Evolutionary conservation across 2,113 vertebrate species (phyloP).

Genomic region (Axis porcinus): DNA sequence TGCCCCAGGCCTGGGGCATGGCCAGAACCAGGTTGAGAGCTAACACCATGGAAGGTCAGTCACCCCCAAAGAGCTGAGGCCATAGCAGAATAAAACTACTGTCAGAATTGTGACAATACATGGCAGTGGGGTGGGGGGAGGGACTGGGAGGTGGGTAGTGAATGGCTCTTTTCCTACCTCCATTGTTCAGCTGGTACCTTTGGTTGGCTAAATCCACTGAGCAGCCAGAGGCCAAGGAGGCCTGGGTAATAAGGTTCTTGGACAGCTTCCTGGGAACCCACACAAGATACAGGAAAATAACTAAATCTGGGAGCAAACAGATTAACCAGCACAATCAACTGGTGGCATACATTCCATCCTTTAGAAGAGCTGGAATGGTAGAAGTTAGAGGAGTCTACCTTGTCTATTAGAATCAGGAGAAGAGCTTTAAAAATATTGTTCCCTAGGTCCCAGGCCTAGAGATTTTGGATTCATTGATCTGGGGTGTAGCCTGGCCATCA

Average conservation of each 20-base stretch:
- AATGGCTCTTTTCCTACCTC: not conserved
- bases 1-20: not conserved
- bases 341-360: not conserved
- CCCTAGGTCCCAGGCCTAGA: not conserved
- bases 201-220: not conserved
- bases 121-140: not conserved
- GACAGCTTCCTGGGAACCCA: not conserved
- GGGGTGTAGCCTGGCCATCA: not conserved
- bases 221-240: not conserved
- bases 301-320: not conserved
- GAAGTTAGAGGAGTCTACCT: not conserved
- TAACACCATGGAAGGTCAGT: not conserved
- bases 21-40: not conserved
- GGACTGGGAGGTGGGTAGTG: not conserved
- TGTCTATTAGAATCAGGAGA: not conserved
- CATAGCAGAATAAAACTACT: not conserved
- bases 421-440: not conserved
- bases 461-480: not conserved
- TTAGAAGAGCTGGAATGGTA: not conserved
- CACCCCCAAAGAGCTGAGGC: not conserved
- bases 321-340: not conserved
- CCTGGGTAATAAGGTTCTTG: not conserved
- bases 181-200: not conserved
- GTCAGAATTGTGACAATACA: not conserved
- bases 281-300: not conserved